Evolutionary conservation across 2,797 vertebrate species (phyloP).

Genomic region (Valencia hispanica): DNA sequence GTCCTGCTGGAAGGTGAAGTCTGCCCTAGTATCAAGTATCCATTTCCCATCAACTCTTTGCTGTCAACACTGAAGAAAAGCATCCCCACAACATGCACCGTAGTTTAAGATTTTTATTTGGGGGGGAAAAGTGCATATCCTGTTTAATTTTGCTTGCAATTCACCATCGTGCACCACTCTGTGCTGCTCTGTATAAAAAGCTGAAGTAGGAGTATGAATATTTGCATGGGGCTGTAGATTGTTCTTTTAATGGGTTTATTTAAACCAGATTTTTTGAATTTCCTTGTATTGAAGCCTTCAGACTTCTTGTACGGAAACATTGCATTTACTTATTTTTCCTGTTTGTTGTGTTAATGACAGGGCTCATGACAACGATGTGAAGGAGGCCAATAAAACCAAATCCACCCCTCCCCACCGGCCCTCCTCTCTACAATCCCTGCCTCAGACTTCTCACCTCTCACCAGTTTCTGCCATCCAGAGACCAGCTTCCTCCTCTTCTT

Average conservation of each 20-base stretch:
- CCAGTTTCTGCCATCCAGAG: constrained; percentile 71
- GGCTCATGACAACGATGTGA: constrained; percentile 87
- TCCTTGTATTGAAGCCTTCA: neutral
- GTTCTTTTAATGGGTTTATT: constrained; percentile 9
- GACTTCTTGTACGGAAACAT: neutral
- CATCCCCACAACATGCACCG: neutral
- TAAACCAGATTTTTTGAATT: neutral
- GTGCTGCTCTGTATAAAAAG: neutral
- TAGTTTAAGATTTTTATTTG: constrained; percentile 1
- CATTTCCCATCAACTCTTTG: neutral
- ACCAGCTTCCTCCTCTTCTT: constrained; percentile 58
- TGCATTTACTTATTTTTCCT: neutral
- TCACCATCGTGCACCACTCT: neutral
- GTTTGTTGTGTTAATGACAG: constrained; percentile 62
- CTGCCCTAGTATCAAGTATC: neutral
- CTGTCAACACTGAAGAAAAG: neutral
- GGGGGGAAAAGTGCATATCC: neutral
- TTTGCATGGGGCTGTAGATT: neutral
- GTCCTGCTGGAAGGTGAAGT: neutral
- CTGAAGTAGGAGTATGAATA: too few relatives aligned
- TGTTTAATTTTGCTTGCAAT: neutral
- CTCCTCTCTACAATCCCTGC: constrained; percentile 72
- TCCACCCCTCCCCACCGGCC: constrained; percentile 78
- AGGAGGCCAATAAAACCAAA: constrained; percentile 86
- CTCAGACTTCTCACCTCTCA: constrained; percentile 71